Evolutionary conservation across 2,113 vertebrate genomes (phyloP).

Genomic region (Caretta caretta): DNA sequence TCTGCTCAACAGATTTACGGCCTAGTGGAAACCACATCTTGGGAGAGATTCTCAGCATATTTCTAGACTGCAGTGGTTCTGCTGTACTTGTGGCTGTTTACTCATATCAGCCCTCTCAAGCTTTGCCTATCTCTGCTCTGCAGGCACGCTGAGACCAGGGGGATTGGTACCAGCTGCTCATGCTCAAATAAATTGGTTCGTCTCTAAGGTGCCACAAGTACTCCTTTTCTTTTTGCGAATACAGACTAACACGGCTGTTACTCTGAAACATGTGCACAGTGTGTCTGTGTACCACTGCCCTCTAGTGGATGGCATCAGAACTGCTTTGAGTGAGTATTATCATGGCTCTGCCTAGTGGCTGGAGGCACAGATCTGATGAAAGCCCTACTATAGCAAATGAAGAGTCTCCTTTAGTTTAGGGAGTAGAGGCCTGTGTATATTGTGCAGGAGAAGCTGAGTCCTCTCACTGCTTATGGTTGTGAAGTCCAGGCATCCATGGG

Average conservation of each 20-base stretch:
- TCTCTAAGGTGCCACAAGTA: too few species aligned
- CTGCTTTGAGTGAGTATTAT: not conserved
- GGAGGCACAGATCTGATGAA: not conserved
- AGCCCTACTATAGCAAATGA: not conserved
- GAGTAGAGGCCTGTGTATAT: not conserved
- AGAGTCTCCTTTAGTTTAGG: not conserved
- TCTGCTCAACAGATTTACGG: accelerated
- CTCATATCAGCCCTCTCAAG: not conserved
- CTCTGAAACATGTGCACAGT: not conserved
- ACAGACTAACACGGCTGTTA: too few species aligned
- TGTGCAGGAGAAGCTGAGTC: not conserved
- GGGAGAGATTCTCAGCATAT: accelerated
- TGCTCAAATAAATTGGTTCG: too few species aligned
- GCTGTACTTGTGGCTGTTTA: not conserved
- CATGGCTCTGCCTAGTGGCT: not conserved
- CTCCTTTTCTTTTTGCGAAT: too few species aligned
- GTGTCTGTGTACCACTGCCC: not conserved
- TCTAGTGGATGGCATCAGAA: not conserved
- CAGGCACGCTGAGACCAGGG: too few species aligned
- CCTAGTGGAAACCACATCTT: not conserved
- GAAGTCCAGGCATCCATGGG: not conserved
- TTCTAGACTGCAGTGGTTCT: accelerated
- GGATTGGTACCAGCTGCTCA: too few species aligned
- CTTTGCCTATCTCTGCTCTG: not conserved
- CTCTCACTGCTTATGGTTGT: not conserved